A percentile compares a stretch with the other conserved stretches of the same genome.
phyloP scores from a whole-genome alignment of 2,113 vertebrate species.

The Baryphthengus martii region DNA sequence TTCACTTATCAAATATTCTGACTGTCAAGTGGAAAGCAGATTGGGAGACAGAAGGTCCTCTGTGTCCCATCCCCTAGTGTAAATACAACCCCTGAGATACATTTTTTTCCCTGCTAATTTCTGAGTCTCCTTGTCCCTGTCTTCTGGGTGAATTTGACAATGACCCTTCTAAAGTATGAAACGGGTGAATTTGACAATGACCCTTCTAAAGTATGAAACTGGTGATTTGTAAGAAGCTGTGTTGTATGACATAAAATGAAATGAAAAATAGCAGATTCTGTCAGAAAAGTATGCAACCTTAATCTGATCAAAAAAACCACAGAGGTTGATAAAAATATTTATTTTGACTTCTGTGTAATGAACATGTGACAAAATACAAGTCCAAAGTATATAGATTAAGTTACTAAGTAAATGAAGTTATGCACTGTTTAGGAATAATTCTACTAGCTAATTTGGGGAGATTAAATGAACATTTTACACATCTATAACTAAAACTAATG shows the following conservation, averaged over 20 bases:
- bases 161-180: neutral
- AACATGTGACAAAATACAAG: neutral
- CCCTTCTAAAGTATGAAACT: neutral
- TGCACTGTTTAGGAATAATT: neutral
- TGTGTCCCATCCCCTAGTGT: neutral
- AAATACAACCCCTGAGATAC: neutral
- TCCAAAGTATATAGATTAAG: neutral
- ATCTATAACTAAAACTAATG: neutral
- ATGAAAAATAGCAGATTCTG: conserved; percentile 10
- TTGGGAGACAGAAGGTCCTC: neutral
- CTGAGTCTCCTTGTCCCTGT: neutral
- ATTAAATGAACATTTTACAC: neutral
- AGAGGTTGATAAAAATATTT: conserved; percentile 12
- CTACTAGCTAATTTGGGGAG: neutral
- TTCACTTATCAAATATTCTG: neutral
- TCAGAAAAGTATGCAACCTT: neutral
- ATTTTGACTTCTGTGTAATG: conserved; percentile 12
- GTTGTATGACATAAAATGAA: neutral
- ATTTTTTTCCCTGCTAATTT: neutral
- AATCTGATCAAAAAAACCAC: neutral
- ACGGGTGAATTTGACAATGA: neutral
- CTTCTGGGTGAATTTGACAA: neutral
- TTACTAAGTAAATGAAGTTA: neutral
- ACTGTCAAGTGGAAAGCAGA: neutral
- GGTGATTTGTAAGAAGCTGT: neutral